Conservation (phyloP, 2,888 invertebrate genomes). For the Dioctria rufipes region DNA sequence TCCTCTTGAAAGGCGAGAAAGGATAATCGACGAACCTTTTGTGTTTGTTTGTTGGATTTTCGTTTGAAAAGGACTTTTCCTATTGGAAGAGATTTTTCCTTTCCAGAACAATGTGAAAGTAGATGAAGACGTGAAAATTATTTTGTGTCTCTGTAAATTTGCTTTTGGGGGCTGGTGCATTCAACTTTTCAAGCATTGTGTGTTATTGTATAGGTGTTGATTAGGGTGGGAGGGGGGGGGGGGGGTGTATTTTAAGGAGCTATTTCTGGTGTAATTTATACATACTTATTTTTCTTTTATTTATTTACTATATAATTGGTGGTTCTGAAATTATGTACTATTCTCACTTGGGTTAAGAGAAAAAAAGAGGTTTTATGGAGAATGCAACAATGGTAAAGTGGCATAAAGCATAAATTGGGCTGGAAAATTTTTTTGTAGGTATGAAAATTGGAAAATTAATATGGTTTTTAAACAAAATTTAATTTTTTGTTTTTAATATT, state of each 20-base stretch:
- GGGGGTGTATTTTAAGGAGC: too few relatives aligned
- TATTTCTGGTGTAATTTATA: background rate
- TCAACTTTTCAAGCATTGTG: background rate
- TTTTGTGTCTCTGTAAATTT: conserved; percentile 45
- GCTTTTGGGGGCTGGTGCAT: conserved; percentile 31
- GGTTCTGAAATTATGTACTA: background rate
- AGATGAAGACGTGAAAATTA: conserved; percentile 50
- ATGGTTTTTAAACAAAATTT: too few relatives aligned
- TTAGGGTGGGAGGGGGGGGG: background rate
- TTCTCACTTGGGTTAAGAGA: background rate
- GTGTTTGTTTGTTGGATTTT: conserved; percentile 53
- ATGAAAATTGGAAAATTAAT: too few relatives aligned
- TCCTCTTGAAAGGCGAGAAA: conserved; percentile 51
- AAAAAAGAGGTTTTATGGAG: too few relatives aligned
- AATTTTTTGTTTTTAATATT: too few relatives aligned
- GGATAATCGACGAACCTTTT: conserved; percentile 53
- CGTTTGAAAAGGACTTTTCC: conserved; percentile 49
- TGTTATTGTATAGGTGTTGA: background rate
- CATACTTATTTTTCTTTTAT: background rate
- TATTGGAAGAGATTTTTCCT: conserved; percentile 52
- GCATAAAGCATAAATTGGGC: too few relatives aligned
- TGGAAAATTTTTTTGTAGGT: too few relatives aligned
- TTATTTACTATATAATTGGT: background rate
- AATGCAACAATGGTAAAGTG: too few relatives aligned
- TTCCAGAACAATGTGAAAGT: conserved; percentile 47